Conservation (phyloP, 2,888 invertebrate genomes). For the Trichogramma dendrolimi region DNA sequence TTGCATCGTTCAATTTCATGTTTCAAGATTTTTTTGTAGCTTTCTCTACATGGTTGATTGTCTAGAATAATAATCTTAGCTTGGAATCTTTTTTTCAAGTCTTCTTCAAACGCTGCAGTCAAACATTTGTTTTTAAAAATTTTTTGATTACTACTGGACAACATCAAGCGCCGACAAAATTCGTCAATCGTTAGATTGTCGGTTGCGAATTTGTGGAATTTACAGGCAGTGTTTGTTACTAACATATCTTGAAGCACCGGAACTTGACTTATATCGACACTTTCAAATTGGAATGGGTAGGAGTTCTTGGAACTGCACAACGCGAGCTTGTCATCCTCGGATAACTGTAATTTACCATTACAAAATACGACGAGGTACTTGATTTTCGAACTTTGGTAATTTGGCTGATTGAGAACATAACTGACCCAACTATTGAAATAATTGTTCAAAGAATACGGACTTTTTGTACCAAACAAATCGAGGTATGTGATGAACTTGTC, state of each 20-base stretch:
- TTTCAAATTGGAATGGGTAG: constrained; percentile 19
- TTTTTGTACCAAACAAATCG: no score
- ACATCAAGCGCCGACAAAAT: constrained; percentile 34
- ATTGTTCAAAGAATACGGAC: no score
- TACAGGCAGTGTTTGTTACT: background rate
- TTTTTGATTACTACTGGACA: constrained; percentile 33
- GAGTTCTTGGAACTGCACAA: background rate
- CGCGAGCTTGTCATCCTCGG: no score
- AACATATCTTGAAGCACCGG: constrained; percentile 17
- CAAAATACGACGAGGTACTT: no score
- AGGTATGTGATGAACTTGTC: no score
- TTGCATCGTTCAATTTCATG: constrained; percentile 34
- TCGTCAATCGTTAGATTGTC: constrained; percentile 34
- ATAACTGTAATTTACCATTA: no score
- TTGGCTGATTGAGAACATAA: no score
- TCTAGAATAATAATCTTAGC: constrained; percentile 31
- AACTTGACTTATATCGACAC: background rate
- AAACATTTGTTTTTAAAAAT: constrained; percentile 31
- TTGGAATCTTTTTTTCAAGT: constrained; percentile 36
- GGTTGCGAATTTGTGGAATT: constrained; percentile 33
- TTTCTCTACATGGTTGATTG: constrained; percentile 32
- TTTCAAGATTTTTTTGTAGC: constrained; percentile 34
- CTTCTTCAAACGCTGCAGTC: constrained; percentile 24
- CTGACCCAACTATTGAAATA: no score
- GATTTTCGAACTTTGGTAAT: no score